phyloP scores from a whole-genome alignment of 2,888 invertebrate genomes.

The Stegophylla sp. region DNA sequence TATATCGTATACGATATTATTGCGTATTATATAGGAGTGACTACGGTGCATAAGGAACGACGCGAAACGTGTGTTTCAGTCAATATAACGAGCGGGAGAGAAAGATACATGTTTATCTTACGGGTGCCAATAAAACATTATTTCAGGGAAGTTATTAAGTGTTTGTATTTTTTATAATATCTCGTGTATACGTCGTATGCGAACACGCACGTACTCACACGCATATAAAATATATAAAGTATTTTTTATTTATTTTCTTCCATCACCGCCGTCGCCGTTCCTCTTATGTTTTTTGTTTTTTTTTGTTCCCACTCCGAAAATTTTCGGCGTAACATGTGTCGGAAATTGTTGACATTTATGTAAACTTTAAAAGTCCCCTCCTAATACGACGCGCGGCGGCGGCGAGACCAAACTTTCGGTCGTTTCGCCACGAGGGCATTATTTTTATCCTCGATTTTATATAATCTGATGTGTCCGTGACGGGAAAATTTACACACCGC shows the following conservation, averaged over 20 bases:
- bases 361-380: constrained; percentile 32
- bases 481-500: constrained; percentile 25
- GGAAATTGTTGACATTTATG: constrained; percentile 39
- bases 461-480: constrained; percentile 23
- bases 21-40: no score
- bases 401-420: constrained; percentile 25
- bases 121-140: constrained; percentile 35
- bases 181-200: neutral
- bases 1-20: neutral
- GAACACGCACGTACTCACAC: neutral
- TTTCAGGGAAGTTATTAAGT: constrained; percentile 11
- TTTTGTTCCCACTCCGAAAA: neutral
- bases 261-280: no score
- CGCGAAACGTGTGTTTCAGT: neutral
- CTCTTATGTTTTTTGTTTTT: neutral
- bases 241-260: neutral
- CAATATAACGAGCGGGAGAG: neutral
- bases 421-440: constrained; percentile 11
- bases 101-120: constrained; percentile 1
- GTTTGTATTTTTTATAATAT: neutral
- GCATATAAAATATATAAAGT: neutral
- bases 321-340: constrained; percentile 28
- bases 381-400: no score
- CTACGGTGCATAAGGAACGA: neutral
- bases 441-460: constrained; percentile 28